These are phyloP conservation scores for Hemistola chrysoprasaria DNA, from an alignment of 2,888 invertebrate species.

Conservation along the genomic window DNA sequence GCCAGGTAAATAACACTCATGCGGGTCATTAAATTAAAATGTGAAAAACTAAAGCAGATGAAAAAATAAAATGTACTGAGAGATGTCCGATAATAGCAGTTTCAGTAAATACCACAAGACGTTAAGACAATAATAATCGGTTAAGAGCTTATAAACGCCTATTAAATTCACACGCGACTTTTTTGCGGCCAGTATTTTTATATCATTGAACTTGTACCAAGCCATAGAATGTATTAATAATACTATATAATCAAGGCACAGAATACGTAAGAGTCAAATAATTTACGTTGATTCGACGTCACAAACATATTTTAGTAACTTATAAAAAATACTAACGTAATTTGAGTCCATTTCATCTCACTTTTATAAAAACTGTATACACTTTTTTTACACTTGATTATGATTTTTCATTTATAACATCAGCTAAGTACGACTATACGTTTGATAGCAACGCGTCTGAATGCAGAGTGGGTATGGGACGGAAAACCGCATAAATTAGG, in stretches of 20 bases:
- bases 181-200: constrained; percentile 14
- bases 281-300: neutral
- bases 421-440: constrained; percentile 1
- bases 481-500: constrained; percentile 48
- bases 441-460: constrained; percentile 16
- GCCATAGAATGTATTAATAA: too few species aligned
- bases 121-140: too few species aligned
- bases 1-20: too few species aligned
- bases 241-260: too few species aligned
- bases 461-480: constrained; percentile 30
- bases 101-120: too few species aligned
- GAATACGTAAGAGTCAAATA: too few species aligned
- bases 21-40: too few species aligned
- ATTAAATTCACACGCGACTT: constrained; percentile 11
- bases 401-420: constrained; percentile 10
- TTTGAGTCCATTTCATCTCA: constrained; percentile 12
- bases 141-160: too few species aligned
- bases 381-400: constrained; percentile 4
- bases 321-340: constrained; percentile 24
- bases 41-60: too few species aligned
- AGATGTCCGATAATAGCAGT: too few species aligned
- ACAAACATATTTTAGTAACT: constrained; percentile 1
- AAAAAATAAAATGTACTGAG: too few species aligned
- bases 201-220: constrained; percentile 18
- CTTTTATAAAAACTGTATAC: constrained; percentile 17